Evolutionary conservation across 1,140 invertebrate species (phyloP).

Genomic region (Pseudomyrmex concolor): DNA sequence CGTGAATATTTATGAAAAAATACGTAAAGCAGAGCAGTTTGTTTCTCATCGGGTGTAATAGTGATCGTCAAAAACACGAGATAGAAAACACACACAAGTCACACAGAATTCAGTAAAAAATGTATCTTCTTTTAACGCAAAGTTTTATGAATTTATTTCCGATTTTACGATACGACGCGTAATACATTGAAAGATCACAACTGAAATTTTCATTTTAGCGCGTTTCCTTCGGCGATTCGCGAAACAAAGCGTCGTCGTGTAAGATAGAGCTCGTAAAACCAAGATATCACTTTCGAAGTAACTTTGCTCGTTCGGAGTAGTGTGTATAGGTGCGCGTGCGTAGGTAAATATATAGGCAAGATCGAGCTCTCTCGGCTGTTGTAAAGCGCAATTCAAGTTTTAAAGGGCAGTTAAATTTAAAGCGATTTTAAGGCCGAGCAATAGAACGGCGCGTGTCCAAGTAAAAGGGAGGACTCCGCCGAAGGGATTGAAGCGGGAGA

Average conservation of each 20-base stretch:
- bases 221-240: constrained; percentile 53
- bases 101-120: constrained; percentile 4
- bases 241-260: constrained; percentile 55
- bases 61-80: background rate
- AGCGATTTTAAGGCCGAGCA: constrained; percentile 75
- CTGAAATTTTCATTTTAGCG: constrained; percentile 67
- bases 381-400: constrained; percentile 76
- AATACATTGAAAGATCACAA: constrained; percentile 22
- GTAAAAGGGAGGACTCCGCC: constrained; percentile 62
- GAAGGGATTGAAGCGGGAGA: constrained; percentile 69
- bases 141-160: constrained; percentile 48
- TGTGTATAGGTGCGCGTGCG: constrained; percentile 2
- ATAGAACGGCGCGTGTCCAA: constrained; percentile 81
- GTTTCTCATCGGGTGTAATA: background rate
- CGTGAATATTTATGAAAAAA: background rate
- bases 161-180: background rate
- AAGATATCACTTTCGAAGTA: constrained; percentile 56
- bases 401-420: constrained; percentile 82
- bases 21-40: background rate
- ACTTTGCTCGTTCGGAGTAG: constrained; percentile 25
- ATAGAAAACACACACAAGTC: background rate
- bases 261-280: constrained; percentile 72
- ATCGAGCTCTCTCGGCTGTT: constrained; percentile 60
- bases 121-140: background rate
- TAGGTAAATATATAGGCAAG: constrained; percentile 46